These are phyloP conservation scores for Gallinago stenura DNA, from an alignment of 2,797 vertebrate species.

Conservation along the genomic window DNA sequence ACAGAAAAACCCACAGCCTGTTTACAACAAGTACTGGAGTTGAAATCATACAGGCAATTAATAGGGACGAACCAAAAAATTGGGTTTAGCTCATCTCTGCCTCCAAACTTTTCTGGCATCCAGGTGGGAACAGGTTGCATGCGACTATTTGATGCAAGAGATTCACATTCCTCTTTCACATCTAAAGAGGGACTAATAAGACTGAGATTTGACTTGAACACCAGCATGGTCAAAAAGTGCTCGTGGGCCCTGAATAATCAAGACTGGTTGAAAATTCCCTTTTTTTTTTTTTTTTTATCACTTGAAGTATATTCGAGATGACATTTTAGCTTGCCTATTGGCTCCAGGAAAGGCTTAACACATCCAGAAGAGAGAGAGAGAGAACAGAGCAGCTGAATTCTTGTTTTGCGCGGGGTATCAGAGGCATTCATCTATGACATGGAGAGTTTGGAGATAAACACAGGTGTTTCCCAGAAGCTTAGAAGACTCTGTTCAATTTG, in stretches of 20 bases:
- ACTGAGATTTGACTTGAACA: background rate
- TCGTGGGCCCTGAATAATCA: background rate
- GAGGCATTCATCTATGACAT: background rate
- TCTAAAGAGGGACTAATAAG: background rate
- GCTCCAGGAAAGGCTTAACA: background rate
- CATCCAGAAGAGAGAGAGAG: background rate
- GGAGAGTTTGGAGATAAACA: background rate
- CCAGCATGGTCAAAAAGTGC: background rate
- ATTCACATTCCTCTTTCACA: background rate
- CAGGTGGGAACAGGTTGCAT: background rate
- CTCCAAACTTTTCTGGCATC: background rate
- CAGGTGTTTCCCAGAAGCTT: background rate
- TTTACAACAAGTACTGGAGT: background rate
- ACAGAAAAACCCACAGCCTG: background rate
- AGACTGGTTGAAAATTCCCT: background rate
- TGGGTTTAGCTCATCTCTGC: background rate
- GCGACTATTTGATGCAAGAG: background rate
- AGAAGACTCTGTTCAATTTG: background rate
- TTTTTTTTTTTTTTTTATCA: background rate
- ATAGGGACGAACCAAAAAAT: background rate
- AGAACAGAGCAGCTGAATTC: background rate
- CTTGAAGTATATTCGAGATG: background rate
- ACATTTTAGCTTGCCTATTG: background rate
- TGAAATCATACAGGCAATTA: background rate
- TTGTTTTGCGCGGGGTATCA: background rate